Conservation (phyloP, 2,113 vertebrate species). For the Muntiacus muntjak region DNA sequence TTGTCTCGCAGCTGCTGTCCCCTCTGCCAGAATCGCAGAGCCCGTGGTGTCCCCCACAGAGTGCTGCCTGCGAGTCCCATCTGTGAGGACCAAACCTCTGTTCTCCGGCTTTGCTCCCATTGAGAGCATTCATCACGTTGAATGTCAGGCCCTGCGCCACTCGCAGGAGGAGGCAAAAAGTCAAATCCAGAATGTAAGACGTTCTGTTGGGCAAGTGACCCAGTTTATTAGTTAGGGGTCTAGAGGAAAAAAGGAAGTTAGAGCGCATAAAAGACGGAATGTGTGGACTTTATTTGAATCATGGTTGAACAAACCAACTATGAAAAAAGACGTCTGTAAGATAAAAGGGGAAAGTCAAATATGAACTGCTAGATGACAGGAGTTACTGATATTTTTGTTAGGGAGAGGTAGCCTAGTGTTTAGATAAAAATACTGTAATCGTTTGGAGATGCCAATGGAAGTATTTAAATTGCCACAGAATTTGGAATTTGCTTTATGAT, state of each 20-base stretch:
- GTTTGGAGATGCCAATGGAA: neutral
- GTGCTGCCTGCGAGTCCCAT: neutral
- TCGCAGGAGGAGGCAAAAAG: neutral
- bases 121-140: neutral
- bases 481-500: neutral
- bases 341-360: neutral
- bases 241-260: neutral
- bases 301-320: neutral
- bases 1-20: neutral
- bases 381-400: neutral
- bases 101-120: neutral
- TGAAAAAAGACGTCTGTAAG: neutral
- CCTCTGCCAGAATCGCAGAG: neutral
- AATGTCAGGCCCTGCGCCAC: neutral
- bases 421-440: neutral
- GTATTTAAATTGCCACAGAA: neutral
- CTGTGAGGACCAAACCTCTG: neutral
- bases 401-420: neutral
- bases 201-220: neutral
- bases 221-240: neutral
- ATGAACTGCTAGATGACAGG: neutral
- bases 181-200: neutral
- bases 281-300: neutral
- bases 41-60: neutral
- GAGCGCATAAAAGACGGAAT: neutral